These are phyloP conservation scores for Scomber scombrus DNA, from an alignment of 2,113 vertebrate species.

Conservation along the genomic window DNA sequence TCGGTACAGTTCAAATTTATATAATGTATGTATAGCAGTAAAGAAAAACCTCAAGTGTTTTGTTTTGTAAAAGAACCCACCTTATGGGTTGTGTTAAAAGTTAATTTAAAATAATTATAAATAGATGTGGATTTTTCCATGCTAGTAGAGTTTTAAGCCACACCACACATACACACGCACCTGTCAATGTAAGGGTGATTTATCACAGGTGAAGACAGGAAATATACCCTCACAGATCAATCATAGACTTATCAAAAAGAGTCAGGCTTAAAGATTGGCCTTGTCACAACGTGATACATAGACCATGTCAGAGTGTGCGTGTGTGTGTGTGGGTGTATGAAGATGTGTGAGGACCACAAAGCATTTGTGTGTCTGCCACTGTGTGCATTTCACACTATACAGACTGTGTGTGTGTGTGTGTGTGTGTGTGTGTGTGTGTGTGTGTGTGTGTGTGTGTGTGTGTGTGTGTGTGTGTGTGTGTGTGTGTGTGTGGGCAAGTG, in stretches of 20 bases:
- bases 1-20: too few relatives aligned
- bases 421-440: too few relatives aligned
- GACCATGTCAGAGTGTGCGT: slow-evolving; percentile 4
- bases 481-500: too few relatives aligned
- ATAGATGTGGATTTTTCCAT: too few relatives aligned
- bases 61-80: too few relatives aligned
- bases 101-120: too few relatives aligned
- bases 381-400: neutral
- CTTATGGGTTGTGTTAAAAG: too few relatives aligned
- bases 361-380: neutral
- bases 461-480: too few relatives aligned
- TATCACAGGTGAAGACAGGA: slow-evolving; percentile 35
- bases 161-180: slow-evolving; percentile 21
- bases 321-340: neutral
- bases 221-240: slow-evolving; percentile 35
- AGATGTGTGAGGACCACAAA: neutral
- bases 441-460: too few relatives aligned
- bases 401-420: too few relatives aligned
- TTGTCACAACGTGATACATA: slow-evolving; percentile 52
- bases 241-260: slow-evolving; percentile 48
- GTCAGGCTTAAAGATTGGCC: slow-evolving; percentile 39
- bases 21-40: too few relatives aligned
- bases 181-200: slow-evolving; percentile 12
- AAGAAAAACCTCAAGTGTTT: too few relatives aligned
- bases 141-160: neutral